These are phyloP conservation scores for Tetropium fuscum DNA, from an alignment of 2,888 invertebrate species.

Conservation along the genomic window DNA sequence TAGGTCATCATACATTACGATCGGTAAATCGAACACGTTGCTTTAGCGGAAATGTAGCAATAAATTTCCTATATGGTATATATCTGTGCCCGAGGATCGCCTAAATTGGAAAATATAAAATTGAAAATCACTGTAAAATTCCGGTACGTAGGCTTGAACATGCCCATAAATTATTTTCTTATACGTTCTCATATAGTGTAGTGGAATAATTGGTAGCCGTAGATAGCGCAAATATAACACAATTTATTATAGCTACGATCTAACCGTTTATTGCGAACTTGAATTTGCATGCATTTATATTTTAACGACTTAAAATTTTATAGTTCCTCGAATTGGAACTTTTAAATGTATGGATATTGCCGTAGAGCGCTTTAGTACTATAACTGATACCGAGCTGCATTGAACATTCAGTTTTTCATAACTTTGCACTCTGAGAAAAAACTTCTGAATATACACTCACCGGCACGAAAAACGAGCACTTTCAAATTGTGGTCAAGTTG, in stretches of 20 bases:
- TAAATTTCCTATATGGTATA: conserved; percentile 48
- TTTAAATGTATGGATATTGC: not conserved
- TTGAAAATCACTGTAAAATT: conserved; percentile 50
- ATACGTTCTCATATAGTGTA: conserved; percentile 30
- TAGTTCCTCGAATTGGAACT: not conserved
- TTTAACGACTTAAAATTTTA: conserved; percentile 7
- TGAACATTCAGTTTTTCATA: not conserved
- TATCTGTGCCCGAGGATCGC: conserved; percentile 44
- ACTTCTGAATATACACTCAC: no score
- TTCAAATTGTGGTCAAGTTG: no score
- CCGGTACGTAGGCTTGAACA: conserved; percentile 35
- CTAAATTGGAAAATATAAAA: conserved; percentile 51
- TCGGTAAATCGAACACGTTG: conserved; percentile 45
- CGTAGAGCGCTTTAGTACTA: not conserved
- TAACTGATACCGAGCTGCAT: not conserved
- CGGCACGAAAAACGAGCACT: no score
- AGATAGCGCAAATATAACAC: conserved; percentile 17
- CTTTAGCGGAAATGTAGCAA: conserved; percentile 47
- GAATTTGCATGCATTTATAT: conserved; percentile 12
- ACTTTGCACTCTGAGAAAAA: no score
- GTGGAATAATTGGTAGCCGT: conserved; percentile 35
- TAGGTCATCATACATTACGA: conserved; percentile 45
- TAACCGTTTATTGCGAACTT: conserved; percentile 7
- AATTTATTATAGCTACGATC: not conserved
- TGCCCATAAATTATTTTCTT: conserved; percentile 39